Evolutionary conservation across 1,140 invertebrate genomes (phyloP).

Genomic region (Camponotus vicinus): DNA sequence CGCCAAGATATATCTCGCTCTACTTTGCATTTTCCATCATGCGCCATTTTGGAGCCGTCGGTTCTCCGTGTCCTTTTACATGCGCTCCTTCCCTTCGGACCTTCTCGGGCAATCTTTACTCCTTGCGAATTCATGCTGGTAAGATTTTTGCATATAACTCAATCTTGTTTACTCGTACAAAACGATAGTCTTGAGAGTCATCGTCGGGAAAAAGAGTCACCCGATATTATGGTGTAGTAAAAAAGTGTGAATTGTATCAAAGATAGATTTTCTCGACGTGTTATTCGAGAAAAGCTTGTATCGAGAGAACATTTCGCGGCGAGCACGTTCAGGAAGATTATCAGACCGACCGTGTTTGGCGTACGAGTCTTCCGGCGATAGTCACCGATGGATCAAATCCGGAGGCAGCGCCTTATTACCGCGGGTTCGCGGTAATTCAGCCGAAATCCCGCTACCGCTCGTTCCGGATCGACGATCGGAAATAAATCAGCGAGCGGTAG

Average conservation of each 20-base stretch:
- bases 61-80: conserved; percentile 46
- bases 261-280: neutral
- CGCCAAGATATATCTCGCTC: conserved; percentile 50
- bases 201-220: neutral
- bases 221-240: neutral
- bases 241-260: neutral
- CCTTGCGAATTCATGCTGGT: conserved; percentile 40
- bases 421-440: conserved; percentile 49
- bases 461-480: conserved; percentile 50
- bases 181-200: conserved; percentile 16
- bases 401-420: conserved; percentile 20
- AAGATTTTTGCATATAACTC: conserved; percentile 48
- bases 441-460: conserved; percentile 56
- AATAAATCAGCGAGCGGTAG: conserved; percentile 63
- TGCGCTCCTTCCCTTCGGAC: neutral
- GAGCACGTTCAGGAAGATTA: conserved; percentile 22
- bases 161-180: conserved; percentile 37
- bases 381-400: conserved; percentile 17
- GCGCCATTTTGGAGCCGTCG: conserved; percentile 16
- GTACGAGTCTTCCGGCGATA: conserved; percentile 18
- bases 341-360: conserved; percentile 2
- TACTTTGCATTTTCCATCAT: conserved; percentile 72
- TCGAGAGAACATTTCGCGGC: conserved; percentile 13
- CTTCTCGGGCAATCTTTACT: conserved; percentile 38
- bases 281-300: neutral